Conservation (phyloP, 2,888 invertebrate genomes). For the Syrphus vitripennis region DNA sequence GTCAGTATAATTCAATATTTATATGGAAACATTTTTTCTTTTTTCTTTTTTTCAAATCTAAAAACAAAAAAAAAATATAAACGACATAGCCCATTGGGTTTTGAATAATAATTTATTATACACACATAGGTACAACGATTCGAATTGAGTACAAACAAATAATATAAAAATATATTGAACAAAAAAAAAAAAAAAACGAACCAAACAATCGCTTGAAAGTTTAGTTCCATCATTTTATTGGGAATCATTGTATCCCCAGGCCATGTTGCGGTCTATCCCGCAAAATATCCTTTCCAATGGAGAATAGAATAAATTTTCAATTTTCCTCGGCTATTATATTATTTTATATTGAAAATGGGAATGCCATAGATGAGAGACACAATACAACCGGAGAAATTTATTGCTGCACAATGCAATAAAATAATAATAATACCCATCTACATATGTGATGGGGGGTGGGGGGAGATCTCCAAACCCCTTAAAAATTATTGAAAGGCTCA, state of each 20-base stretch:
- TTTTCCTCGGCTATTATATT: slow-evolving; percentile 45
- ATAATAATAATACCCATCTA: slow-evolving; percentile 29
- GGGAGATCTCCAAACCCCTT: neutral
- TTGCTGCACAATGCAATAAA: slow-evolving; percentile 58
- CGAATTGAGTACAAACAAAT: neutral
- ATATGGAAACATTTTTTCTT: neutral
- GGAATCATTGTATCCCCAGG: slow-evolving; percentile 32
- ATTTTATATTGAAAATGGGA: slow-evolving; percentile 55
- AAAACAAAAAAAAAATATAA: neutral
- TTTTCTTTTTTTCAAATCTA: neutral
- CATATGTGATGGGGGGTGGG: neutral
- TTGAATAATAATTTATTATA: slow-evolving; percentile 27
- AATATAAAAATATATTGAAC: neutral
- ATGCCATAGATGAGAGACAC: slow-evolving; percentile 34
- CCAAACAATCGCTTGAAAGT: slow-evolving; percentile 26
- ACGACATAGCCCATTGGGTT: slow-evolving; percentile 3
- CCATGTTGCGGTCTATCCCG: slow-evolving; percentile 24
- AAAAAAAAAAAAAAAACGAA: neutral
- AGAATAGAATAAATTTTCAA: slow-evolving; percentile 61
- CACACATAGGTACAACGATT: too few relatives aligned
- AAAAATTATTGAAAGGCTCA: neutral
- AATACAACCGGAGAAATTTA: slow-evolving; percentile 48
- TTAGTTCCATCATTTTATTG: slow-evolving; percentile 46
- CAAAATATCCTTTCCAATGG: slow-evolving; percentile 34
- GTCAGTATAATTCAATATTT: neutral